Evolutionary conservation across 1,140 invertebrate species (phyloP).

Genomic region (Trichonephila clavipes): DNA sequence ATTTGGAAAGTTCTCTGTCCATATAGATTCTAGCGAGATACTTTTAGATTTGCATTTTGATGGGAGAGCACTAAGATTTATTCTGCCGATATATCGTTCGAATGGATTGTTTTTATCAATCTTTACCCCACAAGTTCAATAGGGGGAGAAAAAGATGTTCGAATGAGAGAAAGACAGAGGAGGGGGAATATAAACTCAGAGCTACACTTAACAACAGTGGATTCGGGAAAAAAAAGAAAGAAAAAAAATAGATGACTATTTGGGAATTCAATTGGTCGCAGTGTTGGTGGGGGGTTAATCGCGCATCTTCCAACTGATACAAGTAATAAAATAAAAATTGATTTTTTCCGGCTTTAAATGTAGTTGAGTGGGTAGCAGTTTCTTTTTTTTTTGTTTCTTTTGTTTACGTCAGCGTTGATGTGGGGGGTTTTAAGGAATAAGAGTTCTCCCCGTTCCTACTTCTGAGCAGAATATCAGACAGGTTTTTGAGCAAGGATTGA

Average conservation of each 20-base stretch:
- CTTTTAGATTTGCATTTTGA: conserved; percentile 46
- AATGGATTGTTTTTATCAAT: conserved; percentile 55
- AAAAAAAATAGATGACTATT: conserved; percentile 21
- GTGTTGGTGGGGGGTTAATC: neutral
- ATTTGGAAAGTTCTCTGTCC: neutral
- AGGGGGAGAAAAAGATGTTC: conserved; percentile 11
- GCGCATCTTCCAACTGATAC: neutral
- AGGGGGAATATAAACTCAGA: neutral
- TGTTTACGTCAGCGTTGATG: neutral
- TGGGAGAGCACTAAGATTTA: conserved; percentile 26
- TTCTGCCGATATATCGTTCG: neutral
- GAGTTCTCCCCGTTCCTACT: neutral
- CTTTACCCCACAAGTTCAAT: conserved; percentile 12
- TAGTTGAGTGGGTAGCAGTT: too few species aligned
- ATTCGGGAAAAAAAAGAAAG: neutral
- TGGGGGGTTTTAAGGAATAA: too few species aligned
- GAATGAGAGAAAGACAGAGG: neutral
- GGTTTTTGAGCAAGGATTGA: too few species aligned
- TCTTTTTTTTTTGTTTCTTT: too few species aligned
- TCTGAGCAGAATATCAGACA: neutral
- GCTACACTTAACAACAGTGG: neutral
- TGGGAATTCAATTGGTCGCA: conserved; percentile 27
- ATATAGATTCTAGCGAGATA: conserved; percentile 6
- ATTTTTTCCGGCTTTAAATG: neutral
- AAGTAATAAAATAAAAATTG: conserved; percentile 56